A percentile compares a stretch with the other conserved stretches of the same genome.
Evolutionary conservation across 2,888 invertebrate species (phyloP).

Genomic region (Peribatodes rhomboidaria): DNA sequence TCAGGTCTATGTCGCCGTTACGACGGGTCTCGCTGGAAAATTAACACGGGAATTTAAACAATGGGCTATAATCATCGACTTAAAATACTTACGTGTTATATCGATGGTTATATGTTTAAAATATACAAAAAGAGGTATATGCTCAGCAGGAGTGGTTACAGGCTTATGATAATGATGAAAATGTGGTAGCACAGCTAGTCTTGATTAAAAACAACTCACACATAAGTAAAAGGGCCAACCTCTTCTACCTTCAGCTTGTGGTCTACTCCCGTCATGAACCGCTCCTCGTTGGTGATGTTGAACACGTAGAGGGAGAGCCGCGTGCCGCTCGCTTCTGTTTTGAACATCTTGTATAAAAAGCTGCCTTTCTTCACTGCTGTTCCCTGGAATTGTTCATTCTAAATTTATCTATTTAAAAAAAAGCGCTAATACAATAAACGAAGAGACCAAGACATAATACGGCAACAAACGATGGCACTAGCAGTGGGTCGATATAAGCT

Average conservation of each 20-base stretch:
- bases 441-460: no score
- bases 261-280: slow-evolving; percentile 88
- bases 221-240: slow-evolving; percentile 94
- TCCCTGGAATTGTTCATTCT: slow-evolving; percentile 43
- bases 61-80: no score
- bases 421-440: no score
- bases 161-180: no score
- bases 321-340: slow-evolving; percentile 88
- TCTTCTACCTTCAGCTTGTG: slow-evolving; percentile 89
- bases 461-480: no score
- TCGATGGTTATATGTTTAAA: no score
- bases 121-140: no score
- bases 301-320: slow-evolving; percentile 90
- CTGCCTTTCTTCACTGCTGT: slow-evolving; percentile 84
- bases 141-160: no score
- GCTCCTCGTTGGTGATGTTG: slow-evolving; percentile 92
- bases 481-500: no score
- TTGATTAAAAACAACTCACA: slow-evolving; percentile 82
- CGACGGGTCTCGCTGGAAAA: slow-evolving; percentile 87
- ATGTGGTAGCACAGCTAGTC: background rate
- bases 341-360: slow-evolving; percentile 87
- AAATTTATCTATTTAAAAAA: background rate
- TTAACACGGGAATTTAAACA: no score
- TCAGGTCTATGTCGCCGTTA: slow-evolving; percentile 87
- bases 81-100: no score